Evolutionary conservation across 2,888 invertebrate species (phyloP).

Genomic region (Coelopa pilipes): DNA sequence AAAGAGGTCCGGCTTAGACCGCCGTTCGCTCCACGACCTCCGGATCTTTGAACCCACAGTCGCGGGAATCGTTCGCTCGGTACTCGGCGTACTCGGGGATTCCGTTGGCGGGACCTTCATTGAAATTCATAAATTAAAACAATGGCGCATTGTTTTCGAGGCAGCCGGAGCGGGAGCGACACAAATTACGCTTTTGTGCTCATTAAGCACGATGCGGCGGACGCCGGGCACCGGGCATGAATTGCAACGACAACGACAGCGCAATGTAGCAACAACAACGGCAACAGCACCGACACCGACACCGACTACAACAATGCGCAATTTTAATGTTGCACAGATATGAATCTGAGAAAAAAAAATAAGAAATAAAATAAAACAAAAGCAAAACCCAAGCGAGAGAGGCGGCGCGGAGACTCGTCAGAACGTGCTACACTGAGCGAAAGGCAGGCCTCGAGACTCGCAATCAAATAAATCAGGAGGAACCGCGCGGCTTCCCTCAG

Average conservation of each 20-base stretch:
- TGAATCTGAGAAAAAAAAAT: neutral
- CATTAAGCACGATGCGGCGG: neutral
- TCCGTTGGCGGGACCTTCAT: neutral
- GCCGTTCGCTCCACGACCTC: too few species aligned
- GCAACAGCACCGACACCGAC: neutral
- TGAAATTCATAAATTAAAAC: neutral
- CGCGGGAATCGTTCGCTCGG: too few species aligned
- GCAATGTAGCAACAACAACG: neutral
- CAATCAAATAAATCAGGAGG: too few species aligned
- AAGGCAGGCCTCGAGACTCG: too few species aligned
- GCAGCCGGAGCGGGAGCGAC: too few species aligned
- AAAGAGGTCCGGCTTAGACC: too few species aligned
- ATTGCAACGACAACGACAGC: neutral
- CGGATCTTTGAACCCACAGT: too few species aligned
- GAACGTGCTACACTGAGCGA: too few species aligned
- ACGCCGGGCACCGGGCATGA: neutral
- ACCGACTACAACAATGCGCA: neutral
- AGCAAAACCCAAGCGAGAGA: neutral
- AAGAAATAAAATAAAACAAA: neutral
- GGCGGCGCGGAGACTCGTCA: too few species aligned
- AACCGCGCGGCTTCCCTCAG: too few species aligned
- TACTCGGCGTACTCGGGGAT: too few species aligned
- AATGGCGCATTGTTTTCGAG: neutral
- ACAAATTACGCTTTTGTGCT: too few species aligned
- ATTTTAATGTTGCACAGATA: conserved; percentile 3